Base-by-base conservation (phyloP, 2,113 vertebrate genomes). In the Nerophis ophidion region DNA sequence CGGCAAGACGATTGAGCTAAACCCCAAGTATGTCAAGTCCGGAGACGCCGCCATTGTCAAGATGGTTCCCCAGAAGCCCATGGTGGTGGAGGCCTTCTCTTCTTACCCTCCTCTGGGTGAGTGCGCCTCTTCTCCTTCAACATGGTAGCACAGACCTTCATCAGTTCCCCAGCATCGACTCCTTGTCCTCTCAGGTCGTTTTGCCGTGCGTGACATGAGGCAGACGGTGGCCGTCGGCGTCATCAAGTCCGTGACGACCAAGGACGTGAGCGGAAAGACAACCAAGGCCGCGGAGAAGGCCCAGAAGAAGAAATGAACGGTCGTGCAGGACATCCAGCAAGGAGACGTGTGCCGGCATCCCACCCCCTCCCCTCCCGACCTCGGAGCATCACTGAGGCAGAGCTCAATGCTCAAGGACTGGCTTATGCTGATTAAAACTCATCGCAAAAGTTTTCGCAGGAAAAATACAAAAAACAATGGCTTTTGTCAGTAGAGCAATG, bases 391-490 rank as follows among this genome's bases (percentile, higher is more conserved):
- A 26, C 26, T 26, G 26, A 26, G 1, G 26, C 26, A 26, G 26
- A 26, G 26, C 26, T 26, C 26, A 26, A 26, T 90, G 58, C 81
- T 90, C 73, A 91, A 91, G 82, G 90, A 91, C 89, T 91, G 90
- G 89, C 83, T 91, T 69, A 90, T 86, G 88, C 80, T 90, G 65
- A 90, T 90, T 52, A 89, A 88, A 88, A 87, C 87, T 75, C 89
- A 91, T 69, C 86, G 89, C 34, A 91, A 92, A 77, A 91, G 88
- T 79, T 90, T 92, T 73, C 80, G 90, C 76, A 91, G 91, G 90
- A 92, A 92, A 92, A 84, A 26, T 26, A 26, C 19, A 26, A 26
- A 26, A 26, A 26, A 26, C 26, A 3, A 26, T 26, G 26, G 26
- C 26, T 26, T 26, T 26, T 26, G 26, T 26, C 26, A 26, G 26